Evolutionary conservation across 2,888 invertebrate genomes (phyloP).

Genomic region (Leucozona laternaria): DNA sequence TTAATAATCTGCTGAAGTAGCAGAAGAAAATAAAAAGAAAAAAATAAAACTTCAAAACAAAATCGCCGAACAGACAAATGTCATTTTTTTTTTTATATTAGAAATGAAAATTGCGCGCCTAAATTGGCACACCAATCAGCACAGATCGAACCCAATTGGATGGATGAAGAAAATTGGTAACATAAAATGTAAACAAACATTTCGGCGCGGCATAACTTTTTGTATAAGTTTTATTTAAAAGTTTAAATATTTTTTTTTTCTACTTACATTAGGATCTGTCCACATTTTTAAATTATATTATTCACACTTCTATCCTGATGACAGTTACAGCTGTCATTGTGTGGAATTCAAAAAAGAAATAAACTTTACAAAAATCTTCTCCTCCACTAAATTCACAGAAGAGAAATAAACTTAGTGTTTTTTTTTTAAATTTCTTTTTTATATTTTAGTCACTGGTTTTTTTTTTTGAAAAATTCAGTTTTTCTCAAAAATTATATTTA

Average conservation of each 20-base stretch:
- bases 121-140: constrained; percentile 38
- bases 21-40: background rate
- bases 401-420: constrained; percentile 9
- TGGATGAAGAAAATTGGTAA: background rate
- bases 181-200: constrained; percentile 30
- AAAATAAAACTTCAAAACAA: constrained; percentile 24
- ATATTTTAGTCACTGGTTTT: constrained; percentile 28
- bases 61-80: constrained; percentile 33
- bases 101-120: constrained; percentile 57
- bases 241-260: background rate
- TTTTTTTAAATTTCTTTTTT: background rate
- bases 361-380: constrained; percentile 38
- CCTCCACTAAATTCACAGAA: background rate
- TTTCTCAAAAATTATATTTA: constrained; percentile 39
- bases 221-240: background rate
- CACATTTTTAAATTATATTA: constrained; percentile 72
- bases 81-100: constrained; percentile 43
- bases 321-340: constrained; percentile 73
- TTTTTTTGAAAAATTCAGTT: constrained; percentile 13
- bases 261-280: constrained; percentile 75
- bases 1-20: constrained; percentile 30
- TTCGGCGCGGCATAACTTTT: constrained; percentile 6
- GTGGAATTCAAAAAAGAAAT: constrained; percentile 49
- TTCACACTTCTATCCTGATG: constrained; percentile 75
- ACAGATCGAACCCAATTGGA: constrained; percentile 35